Base-by-base conservation (phyloP, 2,113 vertebrate genomes). In the Pterophyllum scalare region DNA sequence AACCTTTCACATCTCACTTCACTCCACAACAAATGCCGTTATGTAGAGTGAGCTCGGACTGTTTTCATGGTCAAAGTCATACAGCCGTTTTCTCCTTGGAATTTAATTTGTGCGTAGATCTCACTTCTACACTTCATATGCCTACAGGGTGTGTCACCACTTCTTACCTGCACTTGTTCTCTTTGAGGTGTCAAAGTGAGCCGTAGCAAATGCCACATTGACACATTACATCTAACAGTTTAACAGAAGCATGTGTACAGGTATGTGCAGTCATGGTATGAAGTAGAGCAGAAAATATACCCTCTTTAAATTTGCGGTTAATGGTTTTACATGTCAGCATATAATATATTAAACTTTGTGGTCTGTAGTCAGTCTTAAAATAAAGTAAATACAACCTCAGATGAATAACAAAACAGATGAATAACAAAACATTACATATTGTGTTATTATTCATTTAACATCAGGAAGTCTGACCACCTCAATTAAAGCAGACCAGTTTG, bases 61-160 rank as follows among this genome's bases (percentile, higher is more conserved):
- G 31, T 11, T 70, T 57, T 88, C 46, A 2, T 81, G 40, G 22
- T 24, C 78, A 75, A 75, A 78, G 70, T 80, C 40, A 59, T 61
- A 28, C 14, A n/a, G 67, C 26, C 0, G 46, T 33, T 72, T 54
- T 54, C 26, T 54, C 46, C 67, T 54, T 54, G 2, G 0, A 19
- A 72, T 72, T 72, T 24, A 72, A 13, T n/a, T 83, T 90, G 77
- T 77, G 79, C 83, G 75, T 31, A 43, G 40, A 54, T 84, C 61
- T 90, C 59, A 58, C 67, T 83, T 52, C 14, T 76, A 72, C 59
- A 54, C 31, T 86, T 89, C 38, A 75, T 84, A 81, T 75, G 75
- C 72, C 64, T 59, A 52, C 87, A 54, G 81, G 85, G 84, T 59
- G 46, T 81, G 46, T 72, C 19, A 7, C 43, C 1, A 1, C 26